Percentiles rank a stretch among this genome's conserved stretches.
phyloP scores from a whole-genome alignment of 1,140 invertebrate species.

The Ceratina calcarata region DNA sequence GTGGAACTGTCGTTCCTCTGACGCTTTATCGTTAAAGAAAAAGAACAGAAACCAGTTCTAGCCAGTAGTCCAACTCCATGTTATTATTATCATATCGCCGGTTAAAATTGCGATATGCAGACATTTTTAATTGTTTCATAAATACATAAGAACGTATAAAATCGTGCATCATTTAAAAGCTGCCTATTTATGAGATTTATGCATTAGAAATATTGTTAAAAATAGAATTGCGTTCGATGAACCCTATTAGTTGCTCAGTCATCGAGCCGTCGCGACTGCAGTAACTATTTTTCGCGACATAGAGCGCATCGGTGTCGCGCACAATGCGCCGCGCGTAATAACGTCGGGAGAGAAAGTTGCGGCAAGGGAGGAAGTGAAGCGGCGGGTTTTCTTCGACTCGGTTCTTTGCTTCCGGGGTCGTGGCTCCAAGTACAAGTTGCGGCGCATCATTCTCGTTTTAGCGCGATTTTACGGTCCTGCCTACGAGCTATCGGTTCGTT shows the following conservation, averaged over 20 bases:
- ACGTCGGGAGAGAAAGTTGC: conserved; percentile 9
- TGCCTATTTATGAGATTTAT: too few species aligned
- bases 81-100: neutral
- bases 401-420: conserved; percentile 78
- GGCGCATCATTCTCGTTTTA: conserved; percentile 75
- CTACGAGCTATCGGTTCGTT: conserved; percentile 71
- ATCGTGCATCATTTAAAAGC: neutral
- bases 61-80: conserved; percentile 12
- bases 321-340: conserved; percentile 53
- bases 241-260: too few species aligned
- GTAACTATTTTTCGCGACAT: neutral
- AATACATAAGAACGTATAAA: neutral
- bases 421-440: conserved; percentile 75
- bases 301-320: conserved; percentile 2
- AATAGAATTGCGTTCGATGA: too few species aligned
- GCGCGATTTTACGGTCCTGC: conserved; percentile 76
- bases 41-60: conserved; percentile 28
- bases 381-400: conserved; percentile 51
- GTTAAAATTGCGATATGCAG: neutral
- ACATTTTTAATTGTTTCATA: neutral
- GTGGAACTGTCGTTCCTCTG: conserved; percentile 54
- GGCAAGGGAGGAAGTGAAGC: neutral
- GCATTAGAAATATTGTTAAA: too few species aligned
- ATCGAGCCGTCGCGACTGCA: neutral
- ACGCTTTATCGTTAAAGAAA: conserved; percentile 49